These are phyloP conservation scores for Rambutsinella grinnellia DNA, from an alignment of 2,888 invertebrate genomes.

Conservation along the genomic window DNA sequence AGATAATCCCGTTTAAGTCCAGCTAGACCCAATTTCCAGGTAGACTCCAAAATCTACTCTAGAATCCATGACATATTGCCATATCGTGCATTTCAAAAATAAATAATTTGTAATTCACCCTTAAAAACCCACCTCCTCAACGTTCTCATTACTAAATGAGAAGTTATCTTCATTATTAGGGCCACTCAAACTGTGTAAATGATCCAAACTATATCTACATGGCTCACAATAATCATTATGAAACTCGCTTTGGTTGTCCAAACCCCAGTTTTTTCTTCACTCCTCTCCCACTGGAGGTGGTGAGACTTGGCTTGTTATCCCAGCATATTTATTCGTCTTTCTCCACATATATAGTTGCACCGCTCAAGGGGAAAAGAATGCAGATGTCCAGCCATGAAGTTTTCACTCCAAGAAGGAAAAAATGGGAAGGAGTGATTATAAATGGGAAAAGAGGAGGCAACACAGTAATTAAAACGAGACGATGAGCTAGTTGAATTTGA, in stretches of 20 bases:
- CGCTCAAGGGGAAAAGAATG: conserved; percentile 40
- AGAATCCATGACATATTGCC: neutral
- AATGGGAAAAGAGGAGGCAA: conserved; percentile 56
- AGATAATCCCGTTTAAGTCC: no score
- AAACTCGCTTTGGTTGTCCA: neutral
- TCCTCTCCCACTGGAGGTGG: conserved; percentile 1
- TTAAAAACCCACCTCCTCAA: conserved; percentile 6
- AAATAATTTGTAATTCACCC: conserved; percentile 19
- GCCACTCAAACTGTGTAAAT: conserved; percentile 12
- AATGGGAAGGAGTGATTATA: conserved; percentile 48
- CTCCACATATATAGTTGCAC: conserved; percentile 22
- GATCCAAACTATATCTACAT: neutral
- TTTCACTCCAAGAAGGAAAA: conserved; percentile 12
- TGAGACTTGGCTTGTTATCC: conserved; percentile 31
- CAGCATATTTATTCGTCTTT: conserved; percentile 7
- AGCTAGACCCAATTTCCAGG: no score
- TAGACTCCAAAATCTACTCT: no score
- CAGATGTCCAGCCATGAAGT: conserved; percentile 35
- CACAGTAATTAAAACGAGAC: conserved; percentile 57
- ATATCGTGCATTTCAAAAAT: conserved; percentile 19
- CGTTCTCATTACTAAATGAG: neutral
- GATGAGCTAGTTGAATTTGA: conserved; percentile 30
- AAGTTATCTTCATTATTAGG: conserved; percentile 11
- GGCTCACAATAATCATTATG: neutral
- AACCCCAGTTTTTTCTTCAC: conserved; percentile 9